Evolutionary conservation across 2,797 vertebrate species (phyloP).

Genomic region (Petrocephalus schoutedeni): DNA sequence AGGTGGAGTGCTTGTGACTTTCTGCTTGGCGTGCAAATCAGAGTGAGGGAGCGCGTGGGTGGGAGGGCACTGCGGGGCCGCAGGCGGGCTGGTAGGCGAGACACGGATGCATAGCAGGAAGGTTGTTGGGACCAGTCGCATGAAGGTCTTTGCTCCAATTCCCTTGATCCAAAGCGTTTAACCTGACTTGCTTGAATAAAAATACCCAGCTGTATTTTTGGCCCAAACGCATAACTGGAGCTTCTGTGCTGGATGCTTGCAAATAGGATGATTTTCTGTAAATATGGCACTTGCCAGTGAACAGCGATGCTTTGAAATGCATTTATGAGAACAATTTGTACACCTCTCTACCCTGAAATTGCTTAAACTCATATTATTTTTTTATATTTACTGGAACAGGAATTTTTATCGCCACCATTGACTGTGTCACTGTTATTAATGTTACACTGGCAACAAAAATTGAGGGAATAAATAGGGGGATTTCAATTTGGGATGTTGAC

Average conservation of each 20-base stretch:
- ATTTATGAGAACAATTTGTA: neutral
- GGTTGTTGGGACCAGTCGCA: neutral
- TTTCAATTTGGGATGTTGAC: neutral
- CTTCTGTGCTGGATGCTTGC: neutral
- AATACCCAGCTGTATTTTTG: neutral
- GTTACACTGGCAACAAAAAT: neutral
- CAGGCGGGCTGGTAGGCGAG: neutral
- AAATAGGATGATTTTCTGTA: neutral
- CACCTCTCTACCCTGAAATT: neutral
- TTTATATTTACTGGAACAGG: neutral
- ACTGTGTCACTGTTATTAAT: neutral
- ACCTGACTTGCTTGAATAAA: neutral
- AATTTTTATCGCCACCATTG: too few relatives aligned
- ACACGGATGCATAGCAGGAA: neutral
- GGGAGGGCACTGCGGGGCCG: neutral
- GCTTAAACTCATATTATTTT: neutral
- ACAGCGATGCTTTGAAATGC: neutral
- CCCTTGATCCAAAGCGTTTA: neutral
- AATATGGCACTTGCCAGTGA: neutral
- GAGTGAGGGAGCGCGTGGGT: neutral
- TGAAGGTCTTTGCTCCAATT: neutral
- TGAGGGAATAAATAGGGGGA: neutral
- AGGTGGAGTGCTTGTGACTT: slow-evolving; percentile 54
- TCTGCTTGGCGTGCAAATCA: neutral
- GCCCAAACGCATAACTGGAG: neutral